Evolutionary conservation across 2,888 invertebrate species (phyloP), one percentile per base, ranked within the genome.

Genomic region (Andrena bicolor): DNA sequence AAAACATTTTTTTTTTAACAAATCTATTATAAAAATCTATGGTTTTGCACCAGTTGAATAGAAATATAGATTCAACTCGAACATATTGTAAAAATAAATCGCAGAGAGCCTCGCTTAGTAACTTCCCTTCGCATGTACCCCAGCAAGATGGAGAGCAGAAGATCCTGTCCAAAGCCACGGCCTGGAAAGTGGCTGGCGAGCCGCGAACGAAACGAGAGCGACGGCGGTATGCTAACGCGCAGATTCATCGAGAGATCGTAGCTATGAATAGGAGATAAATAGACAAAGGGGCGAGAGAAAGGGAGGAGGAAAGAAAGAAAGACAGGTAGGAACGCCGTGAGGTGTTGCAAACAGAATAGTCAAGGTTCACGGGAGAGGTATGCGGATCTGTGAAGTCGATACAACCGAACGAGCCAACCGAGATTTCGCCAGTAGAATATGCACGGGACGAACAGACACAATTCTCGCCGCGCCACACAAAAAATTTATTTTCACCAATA

Each of bases 361-460:
- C 90, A 88, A 91, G 91, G 91, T 90, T 91, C 89, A 89, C 88
- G 86, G 85, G 86, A 91, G 85, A 89, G 91, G 90, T 90, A 91
- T 90, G 91, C 91, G 91, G 91, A 91, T 90, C 90, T 86, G 82
- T 75, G 80, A 81, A 80, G 77, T 83, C 86, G 90, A 91, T 90
- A 88, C 76, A 86, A 83, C 49, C 73, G 71, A 64, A 78, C 77
- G 82, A 76, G 30, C 71, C 51, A 35, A 48, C 30, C 63, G 60
- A 78, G 76, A 81, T 74, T 76, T 72, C 74, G 65, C 65, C 76
- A 51, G 26, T 49, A 69, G 53, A 77, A 60, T 53, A 56, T 35
- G 28, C 53, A 6, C 65, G 13, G 35, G 41, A 35, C 51, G 30
- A 51, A 65, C 78, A 49, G 32, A 41, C 41, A 5, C 16, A 41